Base-by-base conservation (phyloP, 2,888 invertebrate genomes). In the Schizaphis graminum region DNA sequence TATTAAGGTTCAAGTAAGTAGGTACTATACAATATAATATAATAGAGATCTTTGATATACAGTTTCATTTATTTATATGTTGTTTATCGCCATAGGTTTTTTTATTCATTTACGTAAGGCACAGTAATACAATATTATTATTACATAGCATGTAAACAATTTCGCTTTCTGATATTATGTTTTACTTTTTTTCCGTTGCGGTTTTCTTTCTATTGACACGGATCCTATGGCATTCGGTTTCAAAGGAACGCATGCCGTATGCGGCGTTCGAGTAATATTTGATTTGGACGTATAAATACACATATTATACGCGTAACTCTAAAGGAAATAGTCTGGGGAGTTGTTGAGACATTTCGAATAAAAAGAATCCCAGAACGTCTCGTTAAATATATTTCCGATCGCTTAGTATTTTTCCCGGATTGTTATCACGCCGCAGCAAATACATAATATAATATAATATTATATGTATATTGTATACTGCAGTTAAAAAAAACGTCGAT, bases 401-500 rank as follows among this genome's bases (percentile, higher is more conserved):
- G 44, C 28, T 86, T 28, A 47, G 86, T 28, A 10, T 86, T 77
- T 35, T 77, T 44, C 16, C 28, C 28, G 41, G 47, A 16, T 47
- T 44, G 85, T 44, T 26, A 41, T 44, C 35, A 47, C 28, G 35
- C 56, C 26, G 87, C 53, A n/a, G 89, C 24, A 35, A 77, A 35
- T 56, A 35, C n/a, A 88, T 21, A 49, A 57, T 89, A 89, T 26
- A 57, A 89, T 44, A 84, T 77, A 35, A 77, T n/a, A 11, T 28
- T 77, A 35, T 21, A 35, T 35, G 28, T 89, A 57, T 7, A 49
- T 4, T 28, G 49, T 8, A 53, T 35, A 56, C 61, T 3, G 11
- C 24, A 47, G 61, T 92, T 92, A 47, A 41, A 49, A 92, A 92
- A 61, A 77, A 77, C 21, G 53, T 89, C 88, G 67, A 89, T 93